phyloP scores from a whole-genome alignment of 2,888 invertebrate genomes.

The Eudasyphora cyanicolor region DNA sequence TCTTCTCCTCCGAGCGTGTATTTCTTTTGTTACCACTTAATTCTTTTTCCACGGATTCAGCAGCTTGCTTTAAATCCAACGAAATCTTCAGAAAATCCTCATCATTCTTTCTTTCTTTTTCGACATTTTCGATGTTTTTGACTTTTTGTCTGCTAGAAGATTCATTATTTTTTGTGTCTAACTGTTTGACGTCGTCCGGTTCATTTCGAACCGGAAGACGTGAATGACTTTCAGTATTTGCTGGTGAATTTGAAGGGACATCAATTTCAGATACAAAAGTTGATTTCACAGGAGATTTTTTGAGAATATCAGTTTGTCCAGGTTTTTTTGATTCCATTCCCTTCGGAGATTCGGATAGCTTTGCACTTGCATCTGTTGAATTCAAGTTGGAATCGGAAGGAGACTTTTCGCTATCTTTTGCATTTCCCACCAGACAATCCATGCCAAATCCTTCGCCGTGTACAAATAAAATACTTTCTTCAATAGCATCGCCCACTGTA shows the following conservation, averaged over 20 bases:
- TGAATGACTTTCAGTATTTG: background rate
- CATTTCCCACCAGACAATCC: slow-evolving; percentile 88
- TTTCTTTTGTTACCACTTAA: background rate
- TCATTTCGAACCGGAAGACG: background rate
- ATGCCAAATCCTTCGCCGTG: slow-evolving; percentile 84
- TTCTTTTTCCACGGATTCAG: background rate
- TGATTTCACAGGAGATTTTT: background rate
- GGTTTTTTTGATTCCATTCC: slow-evolving; percentile 74
- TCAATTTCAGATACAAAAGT: too few species aligned
- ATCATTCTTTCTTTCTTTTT: slow-evolving; percentile 27
- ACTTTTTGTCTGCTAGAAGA: too few species aligned
- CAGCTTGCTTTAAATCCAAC: background rate
- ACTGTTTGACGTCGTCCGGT: background rate
- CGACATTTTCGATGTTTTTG: background rate
- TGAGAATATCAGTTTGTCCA: slow-evolving; percentile 77
- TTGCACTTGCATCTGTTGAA: background rate
- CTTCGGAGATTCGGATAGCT: background rate
- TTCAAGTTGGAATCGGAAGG: background rate
- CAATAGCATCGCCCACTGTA: slow-evolving; percentile 85
- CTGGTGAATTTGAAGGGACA: background rate
- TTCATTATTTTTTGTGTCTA: background rate
- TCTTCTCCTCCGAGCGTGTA: background rate
- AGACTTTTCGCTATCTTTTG: slow-evolving; percentile 69
- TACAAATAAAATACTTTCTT: slow-evolving; percentile 86
- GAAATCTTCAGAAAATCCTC: background rate